Evolutionary conservation across 2,113 vertebrate genomes (phyloP), one percentile per base, ranked within the genome.

Genomic region (Dipodomys stephensi): DNA sequence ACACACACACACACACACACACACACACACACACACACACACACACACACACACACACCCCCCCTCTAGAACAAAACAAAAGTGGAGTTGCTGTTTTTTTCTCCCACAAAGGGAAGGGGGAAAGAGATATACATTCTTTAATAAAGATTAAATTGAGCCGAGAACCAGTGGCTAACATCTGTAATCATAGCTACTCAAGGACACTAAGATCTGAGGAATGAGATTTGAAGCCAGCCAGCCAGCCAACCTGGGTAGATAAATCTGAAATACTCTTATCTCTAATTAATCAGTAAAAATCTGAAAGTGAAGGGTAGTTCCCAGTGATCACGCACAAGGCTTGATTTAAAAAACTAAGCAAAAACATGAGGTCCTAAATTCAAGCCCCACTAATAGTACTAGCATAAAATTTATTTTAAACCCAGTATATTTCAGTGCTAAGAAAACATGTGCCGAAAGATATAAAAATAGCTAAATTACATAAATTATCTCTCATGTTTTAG

Each of bases 1-100:
- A 44, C 39, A 92, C 12, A 80, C 27, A 30, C 28, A 87, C 4
- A 82, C 30, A 86, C 76, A 44, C 39, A 92, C 12, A 80, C 27
- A 30, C 28, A 87, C 4, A 82, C 30, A 86, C 76, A 44, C 39
- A 92, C 12, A 80, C 27, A 30, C 28, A 87, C 4, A 82, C 30
- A 86, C 76, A 44, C 39, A 87, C 4, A 82, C 28, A 86, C 76
- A 44, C 39, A 92, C 12, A 80, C 27, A 30, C 28, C 35, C 35
- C 35, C 35, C 3, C 2, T 82, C 89, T 32, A 57, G n/a, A 91
- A 79, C 22, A 95, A 95, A 94, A 96, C 72, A 90, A 25, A 22
- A 93, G 15, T 89, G 69, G 22, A 0, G 86, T 76, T 93, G 19
- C 8, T 6, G 11, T 65, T 46, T 65, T 68, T 65, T 15, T 44